Percentiles rank a stretch among this genome's conserved stretches.
Evolutionary conservation across 2,113 vertebrate species (phyloP).

Genomic region (Bettongia penicillata): DNA sequence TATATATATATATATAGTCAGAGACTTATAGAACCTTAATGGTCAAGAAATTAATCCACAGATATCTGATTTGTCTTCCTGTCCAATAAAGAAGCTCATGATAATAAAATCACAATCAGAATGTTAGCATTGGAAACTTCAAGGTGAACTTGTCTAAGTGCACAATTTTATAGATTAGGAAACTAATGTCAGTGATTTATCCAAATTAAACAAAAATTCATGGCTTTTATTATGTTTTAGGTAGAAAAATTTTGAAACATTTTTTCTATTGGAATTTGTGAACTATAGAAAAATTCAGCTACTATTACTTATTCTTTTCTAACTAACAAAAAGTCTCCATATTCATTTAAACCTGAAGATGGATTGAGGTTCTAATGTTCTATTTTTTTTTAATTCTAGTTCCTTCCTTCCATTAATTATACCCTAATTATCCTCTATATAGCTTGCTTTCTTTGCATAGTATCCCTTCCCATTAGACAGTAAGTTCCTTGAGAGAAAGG

Average conservation of each 20-base stretch:
- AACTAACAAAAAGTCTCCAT: neutral
- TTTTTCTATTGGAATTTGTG: neutral
- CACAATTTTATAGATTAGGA: neutral
- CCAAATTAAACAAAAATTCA: neutral
- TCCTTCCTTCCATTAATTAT: neutral
- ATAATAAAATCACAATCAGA: neutral
- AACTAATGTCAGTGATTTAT: neutral
- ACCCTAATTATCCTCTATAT: neutral
- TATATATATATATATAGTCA: neutral
- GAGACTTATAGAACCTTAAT: neutral
- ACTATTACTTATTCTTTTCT: neutral
- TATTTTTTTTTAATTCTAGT: neutral
- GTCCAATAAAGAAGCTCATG: neutral
- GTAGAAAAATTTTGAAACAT: neutral
- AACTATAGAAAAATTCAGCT: neutral
- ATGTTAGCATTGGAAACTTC: neutral
- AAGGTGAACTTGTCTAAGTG: neutral
- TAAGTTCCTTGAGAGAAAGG: neutral
- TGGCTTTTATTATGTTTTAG: no score
- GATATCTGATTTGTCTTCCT: neutral
- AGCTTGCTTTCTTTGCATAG: neutral
- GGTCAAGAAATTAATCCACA: neutral
- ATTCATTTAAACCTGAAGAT: neutral
- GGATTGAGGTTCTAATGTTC: neutral
- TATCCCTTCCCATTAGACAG: neutral